Evolutionary conservation across 2,888 invertebrate genomes (phyloP).

Genomic region (Drosophila anomelani): DNA sequence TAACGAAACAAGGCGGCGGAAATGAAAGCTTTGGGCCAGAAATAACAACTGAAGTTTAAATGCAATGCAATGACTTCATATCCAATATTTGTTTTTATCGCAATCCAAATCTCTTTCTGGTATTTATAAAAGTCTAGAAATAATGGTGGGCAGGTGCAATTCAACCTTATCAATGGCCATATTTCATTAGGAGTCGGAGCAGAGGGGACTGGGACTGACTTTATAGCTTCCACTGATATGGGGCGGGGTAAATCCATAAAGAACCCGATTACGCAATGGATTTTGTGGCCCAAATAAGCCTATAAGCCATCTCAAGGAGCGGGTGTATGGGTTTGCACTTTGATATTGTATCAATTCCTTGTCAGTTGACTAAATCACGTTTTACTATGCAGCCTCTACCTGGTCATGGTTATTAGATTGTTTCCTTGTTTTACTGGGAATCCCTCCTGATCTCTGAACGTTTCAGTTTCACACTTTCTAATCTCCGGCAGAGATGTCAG

Average conservation of each 20-base stretch:
- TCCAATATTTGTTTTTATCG: constrained; percentile 36
- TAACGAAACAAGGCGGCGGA: constrained; percentile 16
- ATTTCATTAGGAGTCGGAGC: constrained; percentile 52
- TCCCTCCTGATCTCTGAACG: constrained; percentile 14
- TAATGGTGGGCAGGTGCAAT: constrained; percentile 50
- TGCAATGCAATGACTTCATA: constrained; percentile 23
- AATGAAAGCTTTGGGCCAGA: constrained; percentile 19
- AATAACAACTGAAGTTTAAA: constrained; percentile 3
- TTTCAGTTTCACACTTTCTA: constrained; percentile 36
- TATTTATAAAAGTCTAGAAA: constrained; percentile 31
- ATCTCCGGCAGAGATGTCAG: constrained; percentile 18
- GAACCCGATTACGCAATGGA: constrained; percentile 34
- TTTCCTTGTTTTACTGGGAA: constrained; percentile 20
- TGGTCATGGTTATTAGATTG: constrained; percentile 31
- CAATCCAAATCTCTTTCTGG: constrained; percentile 10
- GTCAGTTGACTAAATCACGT: background rate
- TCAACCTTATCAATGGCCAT: constrained; percentile 62
- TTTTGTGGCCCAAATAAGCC: background rate
- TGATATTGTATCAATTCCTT: background rate
- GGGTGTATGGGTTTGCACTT: background rate
- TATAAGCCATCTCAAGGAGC: background rate
- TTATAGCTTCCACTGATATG: constrained; percentile 53
- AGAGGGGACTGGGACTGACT: constrained; percentile 29
- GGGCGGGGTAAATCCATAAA: constrained; percentile 58
- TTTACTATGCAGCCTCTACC: constrained; percentile 9